Base-by-base conservation (phyloP, 2,888 invertebrate species). In the Plagiodera versicolora region DNA sequence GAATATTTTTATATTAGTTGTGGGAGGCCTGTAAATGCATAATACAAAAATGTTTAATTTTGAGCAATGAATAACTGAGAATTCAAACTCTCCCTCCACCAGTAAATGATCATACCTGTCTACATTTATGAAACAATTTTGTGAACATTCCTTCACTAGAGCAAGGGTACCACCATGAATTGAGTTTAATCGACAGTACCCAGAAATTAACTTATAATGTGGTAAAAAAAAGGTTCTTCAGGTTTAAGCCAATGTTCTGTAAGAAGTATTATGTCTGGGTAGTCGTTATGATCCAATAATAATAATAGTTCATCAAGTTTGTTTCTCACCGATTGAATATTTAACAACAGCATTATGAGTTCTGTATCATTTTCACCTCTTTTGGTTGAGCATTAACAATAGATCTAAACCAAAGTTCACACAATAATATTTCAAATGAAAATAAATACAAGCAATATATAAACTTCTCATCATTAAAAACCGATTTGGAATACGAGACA, bases 281-380 rank as follows among this genome's bases (percentile, higher is more conserved):
- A 18, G 2, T 47, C 10, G 10, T 47, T 5, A 18, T 47, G 10
- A 4, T 14, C 14, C 11, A 49, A 49, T 14, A 28, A 24, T 17
- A 49, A 28, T 3, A 10, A n/a, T 14, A 49, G 14, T 49, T 49
- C 49, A 16, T 49, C 49, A n/a, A 24, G 9, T 24, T 49, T 49
- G 28, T 49, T 49, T 28, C 48, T 14, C 24, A 19, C 19, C 4
- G 48, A 48, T 19, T 48, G 48, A 48, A 48, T 48, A 17, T 48
- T 48, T 17, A 48, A 19, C 19, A 14, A 19, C n/a, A 48, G 14
- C 48, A 48, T 6, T 19, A 20, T 20, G 19, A 48, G 8, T 19
- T 48, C 18, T 10, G 18, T 46, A 9, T 4, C 46, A 16, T 17
- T n/a, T 45, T 45, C 14, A 9, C 11, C 11, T 46, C 14, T 46